Base-by-base conservation (phyloP, 2,888 invertebrate species). In the Epicampocera succincta region DNA sequence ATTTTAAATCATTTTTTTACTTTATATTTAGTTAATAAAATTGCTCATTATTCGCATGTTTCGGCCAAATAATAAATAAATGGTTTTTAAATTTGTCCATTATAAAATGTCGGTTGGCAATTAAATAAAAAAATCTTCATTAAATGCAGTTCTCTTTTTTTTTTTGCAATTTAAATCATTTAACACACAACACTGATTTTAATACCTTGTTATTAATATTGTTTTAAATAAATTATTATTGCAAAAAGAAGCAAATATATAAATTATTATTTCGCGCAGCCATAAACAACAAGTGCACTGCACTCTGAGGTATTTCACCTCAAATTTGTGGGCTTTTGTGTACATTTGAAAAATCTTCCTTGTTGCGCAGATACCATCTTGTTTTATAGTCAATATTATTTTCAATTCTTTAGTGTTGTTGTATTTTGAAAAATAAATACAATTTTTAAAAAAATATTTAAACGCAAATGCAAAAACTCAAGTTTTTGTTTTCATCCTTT, bases 271-370 rank as follows among this genome's bases (percentile, higher is more conserved):
- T 8, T 21, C 15, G 15, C 52, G 42, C 12, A 52, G 15, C 19
- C 33, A 29, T 17, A 42, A 33, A 52, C 19, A 54, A 50, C 3
- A 17, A 25, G 19, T 50, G 42, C 46, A 50, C 29, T 56, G 46
- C 33, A 50, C 46, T 74, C 58, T 58, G 66, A 52, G 66, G 74
- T 65, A 66, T 74, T 58, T 29, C 40, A 9, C 17, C 74, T 50
- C 25, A n/a, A 66, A 66, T 40, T 66, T 66, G 48, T 66, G 74
- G 74, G 11, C 19, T 21, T 72, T 12, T 50, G 40, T 21, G 42
- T 33, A 9, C 8, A 8, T 40, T 42, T 33, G 11, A 52, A 60
- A 68, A 75, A 52, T 21, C 3, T 33, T 73, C 56, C 11, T 29
- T 44, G 15, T 38, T 71, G 60, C 25, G 17, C 40, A 48, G 50